Base-by-base conservation (phyloP, 1,140 invertebrate species). In the Procambarus virginalis region DNA sequence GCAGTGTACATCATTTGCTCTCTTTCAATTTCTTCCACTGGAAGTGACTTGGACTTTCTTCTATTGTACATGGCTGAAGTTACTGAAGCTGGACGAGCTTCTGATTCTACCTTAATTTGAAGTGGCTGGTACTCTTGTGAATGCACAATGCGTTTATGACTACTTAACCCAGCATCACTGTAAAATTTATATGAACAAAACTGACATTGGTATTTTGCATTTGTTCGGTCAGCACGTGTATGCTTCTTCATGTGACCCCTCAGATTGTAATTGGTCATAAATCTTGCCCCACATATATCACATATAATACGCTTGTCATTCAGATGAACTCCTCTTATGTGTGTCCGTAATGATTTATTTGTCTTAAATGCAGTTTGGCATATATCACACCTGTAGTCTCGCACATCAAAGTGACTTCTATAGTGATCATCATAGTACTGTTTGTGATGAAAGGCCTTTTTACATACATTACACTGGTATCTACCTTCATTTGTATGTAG, bases 351-450 rank as follows among this genome's bases (percentile, higher is more conserved):
- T 12, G 81, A 76, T 73, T 84, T 89, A 46, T 58, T 84, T 1
- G 88, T 89, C 73, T 89, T 89, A 45, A 89, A 89, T 6, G 79
- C 20, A n/a, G 76, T 89, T 5, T 64, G 51, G 68, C 88, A 89
- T 10, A 77, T 77, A 17, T 78, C 68, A 79, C 88, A 89, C 49
- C 55, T 60, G 75, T 84, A 84, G 8, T 89, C 82, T 10, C 88
- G 73, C n/a, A 84, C 45, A 46, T 73, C 55, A 64, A 83, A 83
- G 68, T 89, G 88, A n/a, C 80, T 89, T 9, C 81, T 75, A n/a
- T 49, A 82, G 76, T 89, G 88, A 46, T 89, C 88, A n/a, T 89
- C 88, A 46, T 84, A 89, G 48, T 89, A 89, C 51, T 89, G 88
- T 34, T 89, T 89, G 51, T 89, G 88, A 51, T 89, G 49, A 58